Percentiles rank a stretch among this genome's conserved stretches.
Evolutionary conservation across 2,797 vertebrate species (phyloP).

Genomic region (Ispidina lecontei): DNA sequence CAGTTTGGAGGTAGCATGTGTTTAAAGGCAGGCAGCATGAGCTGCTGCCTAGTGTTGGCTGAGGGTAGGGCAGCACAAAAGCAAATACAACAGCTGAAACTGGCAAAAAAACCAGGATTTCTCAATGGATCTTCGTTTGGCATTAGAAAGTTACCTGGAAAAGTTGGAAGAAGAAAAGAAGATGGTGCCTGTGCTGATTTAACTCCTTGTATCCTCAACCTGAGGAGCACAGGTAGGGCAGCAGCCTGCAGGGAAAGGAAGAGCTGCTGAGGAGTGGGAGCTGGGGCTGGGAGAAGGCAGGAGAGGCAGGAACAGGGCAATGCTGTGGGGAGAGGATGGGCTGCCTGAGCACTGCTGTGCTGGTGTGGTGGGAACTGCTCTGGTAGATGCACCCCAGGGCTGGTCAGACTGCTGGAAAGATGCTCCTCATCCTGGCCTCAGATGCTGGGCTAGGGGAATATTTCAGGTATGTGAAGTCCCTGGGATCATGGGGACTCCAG

Average conservation of each 20-base stretch:
- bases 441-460: neutral
- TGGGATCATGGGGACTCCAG: neutral
- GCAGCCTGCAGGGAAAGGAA: neutral
- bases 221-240: neutral
- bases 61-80: neutral
- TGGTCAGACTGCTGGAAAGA: neutral
- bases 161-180: neutral
- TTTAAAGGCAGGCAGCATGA: neutral
- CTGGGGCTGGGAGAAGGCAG: neutral
- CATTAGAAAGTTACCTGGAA: neutral
- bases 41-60: neutral
- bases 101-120: neutral
- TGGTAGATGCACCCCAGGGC: neutral
- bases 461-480: neutral
- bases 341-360: neutral
- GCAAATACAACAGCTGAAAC: neutral
- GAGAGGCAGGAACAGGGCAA: neutral
- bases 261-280: neutral
- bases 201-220: neutral
- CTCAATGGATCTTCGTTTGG: neutral
- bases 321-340: neutral
- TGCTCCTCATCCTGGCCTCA: neutral
- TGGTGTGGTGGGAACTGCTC: neutral
- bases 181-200: neutral
- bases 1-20: neutral